These are phyloP conservation scores for Pedetes capensis DNA, from an alignment of 2,113 vertebrate species.

Conservation along the genomic window DNA sequence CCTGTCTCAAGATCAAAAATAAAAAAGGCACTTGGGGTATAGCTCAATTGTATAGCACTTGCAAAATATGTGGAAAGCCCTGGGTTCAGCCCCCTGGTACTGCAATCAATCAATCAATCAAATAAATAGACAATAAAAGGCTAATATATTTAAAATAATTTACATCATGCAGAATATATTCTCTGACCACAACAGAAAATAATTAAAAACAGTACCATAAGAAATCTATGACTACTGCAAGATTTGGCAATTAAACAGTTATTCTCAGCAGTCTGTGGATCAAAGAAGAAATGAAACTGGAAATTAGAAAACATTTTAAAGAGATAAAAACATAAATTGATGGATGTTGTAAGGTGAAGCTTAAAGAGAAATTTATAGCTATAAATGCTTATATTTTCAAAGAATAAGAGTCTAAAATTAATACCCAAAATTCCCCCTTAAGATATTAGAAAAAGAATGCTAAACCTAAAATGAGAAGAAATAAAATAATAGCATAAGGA, in stretches of 20 bases:
- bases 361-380: neutral
- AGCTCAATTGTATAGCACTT: too few species aligned
- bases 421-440: neutral
- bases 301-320: neutral
- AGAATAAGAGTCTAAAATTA: neutral
- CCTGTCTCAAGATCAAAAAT: too few species aligned
- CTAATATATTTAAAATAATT: neutral
- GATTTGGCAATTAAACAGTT: neutral
- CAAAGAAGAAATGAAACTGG: neutral
- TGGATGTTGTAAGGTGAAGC: neutral
- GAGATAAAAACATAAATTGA: neutral
- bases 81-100: too few species aligned
- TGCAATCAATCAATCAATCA: too few species aligned
- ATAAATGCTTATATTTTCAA: neutral
- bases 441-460: neutral
- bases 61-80: too few species aligned
- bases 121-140: too few species aligned
- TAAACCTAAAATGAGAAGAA: neutral
- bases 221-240: neutral
- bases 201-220: neutral
- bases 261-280: neutral
- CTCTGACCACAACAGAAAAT: neutral
- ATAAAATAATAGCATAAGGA: neutral
- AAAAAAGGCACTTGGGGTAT: too few species aligned
- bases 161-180: neutral